These are phyloP conservation scores for Epinotia nisella DNA, from an alignment of 2,888 invertebrate species.

Conservation along the genomic window DNA sequence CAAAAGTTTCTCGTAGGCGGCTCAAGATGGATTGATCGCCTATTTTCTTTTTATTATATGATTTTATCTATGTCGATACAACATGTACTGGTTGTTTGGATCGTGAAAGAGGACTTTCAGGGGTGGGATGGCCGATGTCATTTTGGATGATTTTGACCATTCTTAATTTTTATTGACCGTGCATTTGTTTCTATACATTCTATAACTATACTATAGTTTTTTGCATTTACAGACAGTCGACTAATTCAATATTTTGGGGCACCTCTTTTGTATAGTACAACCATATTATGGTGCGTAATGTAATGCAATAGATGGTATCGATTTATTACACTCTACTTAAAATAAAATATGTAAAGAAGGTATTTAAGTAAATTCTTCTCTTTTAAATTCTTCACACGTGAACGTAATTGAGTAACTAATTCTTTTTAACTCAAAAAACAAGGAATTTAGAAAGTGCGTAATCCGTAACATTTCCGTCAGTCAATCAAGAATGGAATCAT, in stretches of 20 bases:
- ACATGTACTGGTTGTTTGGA: neutral
- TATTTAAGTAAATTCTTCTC: neutral
- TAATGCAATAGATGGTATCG: too few species aligned
- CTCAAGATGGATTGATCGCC: neutral
- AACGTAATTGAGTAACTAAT: conserved; percentile 10
- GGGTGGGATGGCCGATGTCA: neutral
- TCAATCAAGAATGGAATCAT: conserved; percentile 36
- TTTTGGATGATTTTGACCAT: too few species aligned
- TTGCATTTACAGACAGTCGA: too few species aligned
- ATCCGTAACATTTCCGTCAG: conserved; percentile 15
- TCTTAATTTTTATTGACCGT: too few species aligned
- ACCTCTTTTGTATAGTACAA: too few species aligned
- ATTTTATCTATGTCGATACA: neutral
- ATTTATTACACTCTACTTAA: neutral
- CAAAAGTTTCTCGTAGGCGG: conserved; percentile 14
- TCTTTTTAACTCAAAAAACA: neutral
- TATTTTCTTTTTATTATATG: neutral
- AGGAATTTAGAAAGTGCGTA: conserved; percentile 24
- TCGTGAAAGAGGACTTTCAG: neutral
- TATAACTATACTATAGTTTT: too few species aligned
- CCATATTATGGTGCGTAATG: too few species aligned
- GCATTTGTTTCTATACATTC: too few species aligned
- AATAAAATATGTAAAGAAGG: neutral
- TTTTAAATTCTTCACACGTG: neutral
- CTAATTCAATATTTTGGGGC: too few species aligned